Conservation (phyloP, 23 tunicate species). For the Halocynthia roretzi region DNA sequence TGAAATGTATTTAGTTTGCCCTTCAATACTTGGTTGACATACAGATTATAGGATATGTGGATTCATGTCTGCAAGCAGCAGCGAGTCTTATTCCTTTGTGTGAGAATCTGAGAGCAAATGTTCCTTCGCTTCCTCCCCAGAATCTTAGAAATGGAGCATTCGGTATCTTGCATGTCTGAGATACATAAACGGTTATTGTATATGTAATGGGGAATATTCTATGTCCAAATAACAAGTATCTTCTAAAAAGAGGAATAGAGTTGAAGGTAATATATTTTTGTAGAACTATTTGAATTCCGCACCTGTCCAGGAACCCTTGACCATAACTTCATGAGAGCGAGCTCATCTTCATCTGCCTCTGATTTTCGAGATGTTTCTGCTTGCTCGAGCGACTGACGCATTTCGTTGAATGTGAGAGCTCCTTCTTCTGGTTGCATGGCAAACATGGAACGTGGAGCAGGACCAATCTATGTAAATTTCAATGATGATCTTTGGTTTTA, state of each 20-base stretch:
- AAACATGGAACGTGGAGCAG: conserved; percentile 50
- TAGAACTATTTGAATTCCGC: background rate
- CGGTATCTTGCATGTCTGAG: conserved; percentile 80
- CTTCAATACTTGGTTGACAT: conserved; percentile 13
- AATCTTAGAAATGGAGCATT: conserved; percentile 46
- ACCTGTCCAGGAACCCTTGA: conserved; percentile 82
- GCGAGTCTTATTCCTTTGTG: conserved; percentile 70
- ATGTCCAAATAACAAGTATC: background rate
- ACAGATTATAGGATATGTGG: conserved; percentile 76
- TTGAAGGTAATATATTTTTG: background rate
- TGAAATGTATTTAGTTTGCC: background rate
- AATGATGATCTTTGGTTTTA: too few relatives aligned
- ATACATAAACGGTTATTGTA: background rate
- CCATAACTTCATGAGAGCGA: conserved; percentile 39
- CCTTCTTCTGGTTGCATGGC: conserved; percentile 71
- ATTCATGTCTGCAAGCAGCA: conserved; percentile 77
- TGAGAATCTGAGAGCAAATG: conserved; percentile 71
- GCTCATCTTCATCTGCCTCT: conserved; percentile 1
- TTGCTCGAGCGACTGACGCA: conserved; percentile 45
- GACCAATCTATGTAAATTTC: conserved; percentile 25
- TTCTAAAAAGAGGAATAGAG: background rate
- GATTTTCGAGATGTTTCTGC: conserved; percentile 35
- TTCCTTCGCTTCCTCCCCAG: conserved; percentile 85
- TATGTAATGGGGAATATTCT: background rate
- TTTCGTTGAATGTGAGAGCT: conserved; percentile 34